Conservation (phyloP, 1,140 invertebrate genomes). For the Rhysida immarginata region DNA sequence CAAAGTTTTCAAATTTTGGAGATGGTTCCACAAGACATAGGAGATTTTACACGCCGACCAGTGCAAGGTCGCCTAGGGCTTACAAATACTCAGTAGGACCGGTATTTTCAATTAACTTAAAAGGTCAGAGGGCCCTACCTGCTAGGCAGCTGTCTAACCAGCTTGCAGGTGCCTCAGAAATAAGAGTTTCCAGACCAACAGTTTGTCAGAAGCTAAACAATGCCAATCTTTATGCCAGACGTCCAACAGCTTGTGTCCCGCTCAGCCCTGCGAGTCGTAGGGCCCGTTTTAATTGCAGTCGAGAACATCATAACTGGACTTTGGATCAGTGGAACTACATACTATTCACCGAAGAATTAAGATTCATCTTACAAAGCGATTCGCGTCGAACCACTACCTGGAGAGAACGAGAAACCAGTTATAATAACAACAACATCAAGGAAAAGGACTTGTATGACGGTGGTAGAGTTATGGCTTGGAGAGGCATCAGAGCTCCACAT, state of each 20-base stretch:
- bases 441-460: background rate
- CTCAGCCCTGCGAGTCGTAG: background rate
- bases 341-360: background rate
- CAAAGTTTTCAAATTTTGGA: background rate
- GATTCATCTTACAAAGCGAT: background rate
- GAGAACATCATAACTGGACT: background rate
- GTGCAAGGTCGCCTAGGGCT: background rate
- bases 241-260: background rate
- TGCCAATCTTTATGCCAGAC: background rate
- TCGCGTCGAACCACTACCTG: background rate
- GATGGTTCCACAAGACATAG: background rate
- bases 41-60: background rate
- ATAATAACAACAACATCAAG: background rate
- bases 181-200: background rate
- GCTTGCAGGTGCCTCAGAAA: constrained; percentile 1
- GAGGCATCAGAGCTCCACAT: background rate
- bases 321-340: background rate
- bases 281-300: background rate
- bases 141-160: background rate
- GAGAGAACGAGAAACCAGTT: background rate
- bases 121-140: background rate
- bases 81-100: background rate
- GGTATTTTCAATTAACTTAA: background rate
- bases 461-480: background rate
- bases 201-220: background rate